These are phyloP conservation scores for Saxidomus purpurata DNA, from an alignment of 1,140 invertebrate genomes.

Conservation along the genomic window DNA sequence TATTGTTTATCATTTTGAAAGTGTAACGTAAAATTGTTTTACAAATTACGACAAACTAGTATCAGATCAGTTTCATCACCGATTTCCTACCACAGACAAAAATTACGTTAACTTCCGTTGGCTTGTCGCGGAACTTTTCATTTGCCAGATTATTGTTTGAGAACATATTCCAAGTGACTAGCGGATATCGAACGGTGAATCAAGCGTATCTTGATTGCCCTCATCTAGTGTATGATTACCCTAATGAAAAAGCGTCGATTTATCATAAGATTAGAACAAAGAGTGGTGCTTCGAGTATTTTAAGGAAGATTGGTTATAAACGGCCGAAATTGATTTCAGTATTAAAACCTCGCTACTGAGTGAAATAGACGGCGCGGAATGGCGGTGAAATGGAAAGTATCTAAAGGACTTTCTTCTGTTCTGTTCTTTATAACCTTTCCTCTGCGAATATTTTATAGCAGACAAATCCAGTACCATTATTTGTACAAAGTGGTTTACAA, in stretches of 20 bases:
- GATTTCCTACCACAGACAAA: background rate
- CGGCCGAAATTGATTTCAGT: constrained; percentile 24
- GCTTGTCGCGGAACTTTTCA: constrained; percentile 14
- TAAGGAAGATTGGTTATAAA: background rate
- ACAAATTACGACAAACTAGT: background rate
- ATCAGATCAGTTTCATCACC: background rate
- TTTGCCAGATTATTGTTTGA: constrained; percentile 1
- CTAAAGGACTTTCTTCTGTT: too few species aligned
- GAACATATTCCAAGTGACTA: constrained; percentile 31
- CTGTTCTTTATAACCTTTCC: too few species aligned
- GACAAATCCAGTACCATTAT: too few species aligned
- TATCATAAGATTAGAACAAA: constrained; percentile 26
- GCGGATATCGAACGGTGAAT: constrained; percentile 51
- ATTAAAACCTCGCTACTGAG: background rate
- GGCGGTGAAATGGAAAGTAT: too few species aligned
- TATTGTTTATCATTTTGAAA: too few species aligned
- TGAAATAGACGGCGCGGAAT: too few species aligned
- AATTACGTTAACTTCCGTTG: background rate
- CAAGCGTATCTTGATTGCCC: constrained; percentile 46
- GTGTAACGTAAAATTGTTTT: too few species aligned
- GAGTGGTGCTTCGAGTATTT: constrained; percentile 21
- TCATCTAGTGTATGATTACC: constrained; percentile 40
- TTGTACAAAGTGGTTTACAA: too few species aligned
- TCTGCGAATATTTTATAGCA: too few species aligned
- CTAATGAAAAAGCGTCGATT: constrained; percentile 49